Evolutionary conservation across 2,113 vertebrate species (phyloP).

Genomic region (Felis catus): F.catus_Fca126_mat1.0 CM031412.1:25330501-25331000

Average conservation of each 20-base stretch:
- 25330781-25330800: neutral
- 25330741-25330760: neutral
- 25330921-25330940: neutral
- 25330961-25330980: too few relatives aligned
- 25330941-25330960: neutral
- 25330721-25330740: neutral
- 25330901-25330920: neutral
- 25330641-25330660: neutral
- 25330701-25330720: conserved; percentile 4
- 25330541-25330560: neutral
- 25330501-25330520: neutral
- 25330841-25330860: neutral
- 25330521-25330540: neutral
- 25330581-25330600: neutral
- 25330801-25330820: neutral
- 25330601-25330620: neutral
- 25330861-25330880: neutral
- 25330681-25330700: neutral
- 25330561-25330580: neutral
- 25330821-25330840: conserved; percentile 14
- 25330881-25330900: conserved; percentile 49
- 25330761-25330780: neutral
- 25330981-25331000: fast-evolving
- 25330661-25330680: neutral
- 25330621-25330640: neutral